A percentile compares a stretch with the other conserved stretches of the same genome.
Evolutionary conservation across 2,797 vertebrate genomes (phyloP).

Genomic region (Threskiornis aethiopicus): DNA sequence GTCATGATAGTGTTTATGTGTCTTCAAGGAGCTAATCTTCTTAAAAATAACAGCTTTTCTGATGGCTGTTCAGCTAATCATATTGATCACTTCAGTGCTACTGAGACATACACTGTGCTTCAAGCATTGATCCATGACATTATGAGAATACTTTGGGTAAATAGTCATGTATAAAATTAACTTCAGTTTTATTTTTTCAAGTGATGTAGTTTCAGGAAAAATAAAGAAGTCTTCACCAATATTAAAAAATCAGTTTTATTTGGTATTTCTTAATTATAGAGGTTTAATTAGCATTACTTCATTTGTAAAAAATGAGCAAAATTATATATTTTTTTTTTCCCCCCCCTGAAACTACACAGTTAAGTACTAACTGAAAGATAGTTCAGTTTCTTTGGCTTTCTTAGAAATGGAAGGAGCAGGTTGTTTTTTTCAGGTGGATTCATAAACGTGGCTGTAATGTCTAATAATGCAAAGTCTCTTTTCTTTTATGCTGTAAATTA

Average conservation of each 20-base stretch:
- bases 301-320: not conserved
- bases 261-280: not conserved
- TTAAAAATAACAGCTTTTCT: not conserved
- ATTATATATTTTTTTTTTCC: fast-evolving
- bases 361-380: not conserved
- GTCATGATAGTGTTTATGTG: not conserved
- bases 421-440: not conserved
- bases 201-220: not conserved
- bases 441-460: not conserved
- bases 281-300: not conserved
- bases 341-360: not conserved
- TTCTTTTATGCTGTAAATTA: not conserved
- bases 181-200: slow-evolving; percentile 10
- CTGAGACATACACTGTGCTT: not conserved
- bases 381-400: not conserved
- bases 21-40: not conserved
- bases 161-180: not conserved
- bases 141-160: not conserved
- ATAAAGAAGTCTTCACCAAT: not conserved
- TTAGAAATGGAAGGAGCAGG: not conserved
- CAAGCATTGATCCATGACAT: not conserved
- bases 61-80: not conserved
- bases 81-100: not conserved
- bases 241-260: not conserved
- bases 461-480: not conserved